Base-by-base conservation (phyloP, 2,113 vertebrate species). In the Channa argus region DNA sequence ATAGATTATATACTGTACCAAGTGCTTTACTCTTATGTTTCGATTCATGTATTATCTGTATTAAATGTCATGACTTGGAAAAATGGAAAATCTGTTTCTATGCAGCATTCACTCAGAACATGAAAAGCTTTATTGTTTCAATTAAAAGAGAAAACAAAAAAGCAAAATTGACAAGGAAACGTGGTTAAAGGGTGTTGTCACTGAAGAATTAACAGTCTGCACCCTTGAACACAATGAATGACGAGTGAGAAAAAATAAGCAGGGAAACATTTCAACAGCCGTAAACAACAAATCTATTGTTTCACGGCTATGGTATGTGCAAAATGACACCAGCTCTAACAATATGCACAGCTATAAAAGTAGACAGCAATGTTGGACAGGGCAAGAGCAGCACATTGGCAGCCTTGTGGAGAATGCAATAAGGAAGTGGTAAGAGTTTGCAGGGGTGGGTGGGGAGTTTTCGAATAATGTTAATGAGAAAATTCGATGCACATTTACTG, bases 381-480 rank as follows among this genome's bases (percentile, higher is more conserved):
- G 53, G 13, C 9, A 58, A 60, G 62, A 63, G 66, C 61, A 72
- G 62, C 39, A 59, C 56, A 45, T 78, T 63, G 74, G 76, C 74
- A 74, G 52, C 5, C 46, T 56, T 41, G 10, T 55, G 77, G 39
- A 79, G 61, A 50, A 47, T 6, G 58, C 38, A 80, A 68, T 67
- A 67, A 54, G 49, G 61, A 33, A 64, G 12, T 3, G 84, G 43
- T 53, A 71, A 74, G 68, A 72, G 59, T 67, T 55, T 52, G 64
- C 24, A 24, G 56, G 59, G 47, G 43, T 34, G 5, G 8, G 13
- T 47, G 47, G 46, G 45, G 47, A 74, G 72, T 77, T 67, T 24
- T 59, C 7, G 43, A 79, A 67, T 7, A 81, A 24, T 24, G 24
- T 58, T 79, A 72, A 85, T 82, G 70, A 79, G 62, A 75, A 86